These are phyloP conservation scores for Acrobasis suavella DNA, from an alignment of 2,888 invertebrate genomes.

Conservation along the genomic window DNA sequence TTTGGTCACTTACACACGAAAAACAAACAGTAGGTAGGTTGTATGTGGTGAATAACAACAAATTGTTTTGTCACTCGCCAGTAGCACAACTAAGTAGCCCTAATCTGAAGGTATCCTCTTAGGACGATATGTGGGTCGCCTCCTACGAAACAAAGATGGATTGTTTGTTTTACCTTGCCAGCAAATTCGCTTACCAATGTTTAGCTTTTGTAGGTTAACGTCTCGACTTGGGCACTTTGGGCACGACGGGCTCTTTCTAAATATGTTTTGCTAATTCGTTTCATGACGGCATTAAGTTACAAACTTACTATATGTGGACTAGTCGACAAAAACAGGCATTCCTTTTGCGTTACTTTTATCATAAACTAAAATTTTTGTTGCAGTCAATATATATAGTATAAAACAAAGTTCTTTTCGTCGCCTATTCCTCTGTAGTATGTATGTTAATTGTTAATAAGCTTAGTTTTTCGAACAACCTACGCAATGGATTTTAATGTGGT, in stretches of 20 bases:
- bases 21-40: too few relatives aligned
- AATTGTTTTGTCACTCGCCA: neutral
- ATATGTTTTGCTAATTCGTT: neutral
- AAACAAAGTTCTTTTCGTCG: too few relatives aligned
- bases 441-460: too few relatives aligned
- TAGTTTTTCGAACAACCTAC: too few relatives aligned
- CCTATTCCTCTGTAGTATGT: too few relatives aligned
- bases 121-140: slow-evolving; percentile 6
- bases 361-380: too few relatives aligned
- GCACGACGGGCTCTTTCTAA: neutral
- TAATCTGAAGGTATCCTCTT: neutral
- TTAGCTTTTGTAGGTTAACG: slow-evolving; percentile 8
- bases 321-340: neutral
- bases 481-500: too few relatives aligned
- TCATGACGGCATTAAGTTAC: neutral
- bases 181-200: slow-evolving; percentile 11
- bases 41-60: too few relatives aligned
- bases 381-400: too few relatives aligned
- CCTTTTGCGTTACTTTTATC: neutral
- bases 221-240: neutral
- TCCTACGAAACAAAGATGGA: slow-evolving; percentile 14
- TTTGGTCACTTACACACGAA: too few relatives aligned
- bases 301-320: neutral
- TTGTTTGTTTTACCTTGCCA: slow-evolving; percentile 8
- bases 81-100: neutral